phyloP scores from a whole-genome alignment of 1,140 invertebrate species.

The Lepidurus packardi region DNA sequence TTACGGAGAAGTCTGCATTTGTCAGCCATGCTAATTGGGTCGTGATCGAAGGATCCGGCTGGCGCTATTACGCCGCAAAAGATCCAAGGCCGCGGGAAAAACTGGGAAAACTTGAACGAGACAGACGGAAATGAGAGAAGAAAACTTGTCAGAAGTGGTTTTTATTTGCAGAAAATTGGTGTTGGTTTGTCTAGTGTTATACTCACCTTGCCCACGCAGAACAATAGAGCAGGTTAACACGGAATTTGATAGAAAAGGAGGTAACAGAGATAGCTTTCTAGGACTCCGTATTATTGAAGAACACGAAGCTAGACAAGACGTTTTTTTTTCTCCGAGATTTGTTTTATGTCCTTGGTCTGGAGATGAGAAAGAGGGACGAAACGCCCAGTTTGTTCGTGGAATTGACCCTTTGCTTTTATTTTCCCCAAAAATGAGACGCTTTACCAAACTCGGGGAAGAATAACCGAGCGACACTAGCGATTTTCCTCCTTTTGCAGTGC shows the following conservation, averaged over 20 bases:
- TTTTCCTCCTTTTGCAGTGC: neutral
- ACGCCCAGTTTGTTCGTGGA: neutral
- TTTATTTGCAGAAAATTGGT: constrained; percentile 6
- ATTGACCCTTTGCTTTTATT: neutral
- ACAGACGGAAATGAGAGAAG: neutral
- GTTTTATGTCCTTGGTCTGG: neutral
- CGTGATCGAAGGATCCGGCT: constrained; percentile 8
- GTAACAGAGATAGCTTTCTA: neutral
- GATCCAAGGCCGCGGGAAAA: neutral
- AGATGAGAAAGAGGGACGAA: neutral
- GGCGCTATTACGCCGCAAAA: neutral
- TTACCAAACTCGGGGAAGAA: too few species aligned
- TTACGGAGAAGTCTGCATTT: constrained; percentile 15
- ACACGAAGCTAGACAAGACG: neutral
- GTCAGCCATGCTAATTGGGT: constrained; percentile 21
- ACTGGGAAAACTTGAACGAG: neutral
- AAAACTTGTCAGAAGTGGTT: neutral
- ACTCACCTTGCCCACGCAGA: neutral
- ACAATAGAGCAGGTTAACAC: neutral
- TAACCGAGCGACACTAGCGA: neutral
- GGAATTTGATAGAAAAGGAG: neutral
- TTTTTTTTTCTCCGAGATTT: neutral
- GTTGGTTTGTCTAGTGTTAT: neutral
- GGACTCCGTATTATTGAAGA: neutral
- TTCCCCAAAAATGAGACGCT: too few species aligned